Base-by-base conservation (phyloP, 2,888 invertebrate genomes). In the Drosophila tanythrix region DNA sequence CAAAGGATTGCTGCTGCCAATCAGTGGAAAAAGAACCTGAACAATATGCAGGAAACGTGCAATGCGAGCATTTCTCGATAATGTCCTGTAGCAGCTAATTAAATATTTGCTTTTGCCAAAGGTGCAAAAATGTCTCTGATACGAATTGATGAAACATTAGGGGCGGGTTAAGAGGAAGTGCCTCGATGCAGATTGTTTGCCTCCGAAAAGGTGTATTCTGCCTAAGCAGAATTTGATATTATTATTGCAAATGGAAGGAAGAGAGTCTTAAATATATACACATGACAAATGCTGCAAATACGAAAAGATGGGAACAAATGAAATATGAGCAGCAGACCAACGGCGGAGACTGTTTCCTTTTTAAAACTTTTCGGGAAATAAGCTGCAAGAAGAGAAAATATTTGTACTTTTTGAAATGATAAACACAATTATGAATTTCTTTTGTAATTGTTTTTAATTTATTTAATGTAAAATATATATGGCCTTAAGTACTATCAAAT, bases 71-170 rank as follows among this genome's bases (percentile, higher is more conserved):
- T 51, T 69, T 72, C 70, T 59, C 40, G 64, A 68, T 69, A 64
- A 65, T 75, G 78, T 76, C 64, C 53, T 59, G 40, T 46, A 65
- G 72, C 89, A 89, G 89, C 87, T 87, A 85, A 89, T 87, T 77
- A 85, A 87, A 87, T 85, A 89, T 87, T 87, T 87, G 76, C 82
- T n/a, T 70, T 76, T 63, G 55, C 35, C 40, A 87, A 87, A 87
- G 89, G 87, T 87, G 87, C 85, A 87, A 86, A 87, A 86, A 81
- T 69, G 66, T 53, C 57, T n/a, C 52, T 64, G 81, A 81, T 85
- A 81, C 62, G 69, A 57, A 74, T 79, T 83, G 63, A 83, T 85
- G 79, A 64, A 72, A 74, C 67, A 74, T 77, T 75, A 74, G 74
- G 86, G 85, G 85, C 85, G 78, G 88, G 88, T 88, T 83, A 31